A percentile compares a stretch with the other conserved stretches of the same genome.
Conservation (phyloP, 2,888 invertebrate genomes). For the Rhamnusium bicolor region DNA sequence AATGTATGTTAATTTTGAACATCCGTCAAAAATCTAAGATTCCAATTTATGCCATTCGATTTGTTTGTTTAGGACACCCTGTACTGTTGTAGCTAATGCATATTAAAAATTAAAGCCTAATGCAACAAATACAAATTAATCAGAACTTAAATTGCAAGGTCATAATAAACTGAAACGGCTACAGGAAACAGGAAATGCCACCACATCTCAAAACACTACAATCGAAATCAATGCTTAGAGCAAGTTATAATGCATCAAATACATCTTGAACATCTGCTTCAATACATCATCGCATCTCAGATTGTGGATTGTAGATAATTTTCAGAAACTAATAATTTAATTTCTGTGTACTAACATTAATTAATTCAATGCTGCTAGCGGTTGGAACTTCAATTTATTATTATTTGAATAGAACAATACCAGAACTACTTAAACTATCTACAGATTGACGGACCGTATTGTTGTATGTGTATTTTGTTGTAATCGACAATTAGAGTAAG, state of each 20-base stretch:
- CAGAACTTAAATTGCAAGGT: neutral
- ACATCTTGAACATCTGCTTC: conserved; percentile 17
- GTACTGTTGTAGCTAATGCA: too few species aligned
- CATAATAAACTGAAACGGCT: neutral
- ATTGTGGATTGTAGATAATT: conserved; percentile 12
- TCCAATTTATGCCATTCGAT: too few species aligned
- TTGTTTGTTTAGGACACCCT: too few species aligned
- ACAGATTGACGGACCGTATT: conserved; percentile 8
- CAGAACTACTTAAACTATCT: conserved; percentile 24
- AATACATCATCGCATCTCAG: conserved; percentile 15
- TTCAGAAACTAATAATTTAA: conserved; percentile 31
- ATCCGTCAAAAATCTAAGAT: too few species aligned
- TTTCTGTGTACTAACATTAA: conserved; percentile 29
- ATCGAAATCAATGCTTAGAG: conserved; percentile 5
- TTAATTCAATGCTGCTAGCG: conserved; percentile 20
- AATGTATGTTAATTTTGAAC: too few species aligned
- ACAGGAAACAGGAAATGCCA: neutral
- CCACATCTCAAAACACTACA: neutral
- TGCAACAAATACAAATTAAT: neutral
- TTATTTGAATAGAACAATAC: conserved; percentile 32
- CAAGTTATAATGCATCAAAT: conserved; percentile 20
- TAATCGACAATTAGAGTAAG: neutral
- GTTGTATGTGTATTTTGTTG: neutral
- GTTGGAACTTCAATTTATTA: conserved; percentile 20
- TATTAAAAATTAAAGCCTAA: too few species aligned